These are phyloP conservation scores for Tribolium freemani DNA, from an alignment of 2,888 invertebrate species.

Conservation along the genomic window DNA sequence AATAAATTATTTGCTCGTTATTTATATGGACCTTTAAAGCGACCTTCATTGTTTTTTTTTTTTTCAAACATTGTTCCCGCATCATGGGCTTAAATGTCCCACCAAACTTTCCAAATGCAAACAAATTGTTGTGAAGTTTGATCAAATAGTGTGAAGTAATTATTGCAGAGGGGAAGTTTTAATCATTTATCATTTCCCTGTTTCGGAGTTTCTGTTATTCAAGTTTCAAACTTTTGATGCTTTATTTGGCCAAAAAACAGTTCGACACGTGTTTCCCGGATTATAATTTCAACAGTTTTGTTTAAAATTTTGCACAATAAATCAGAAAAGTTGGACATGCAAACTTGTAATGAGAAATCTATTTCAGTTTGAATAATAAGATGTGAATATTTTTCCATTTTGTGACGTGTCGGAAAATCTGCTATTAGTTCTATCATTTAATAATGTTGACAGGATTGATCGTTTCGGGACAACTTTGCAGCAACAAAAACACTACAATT, in stretches of 20 bases:
- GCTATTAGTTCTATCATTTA: constrained; percentile 18
- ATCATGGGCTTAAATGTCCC: not conserved
- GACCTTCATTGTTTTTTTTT: not conserved
- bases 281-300: not conserved
- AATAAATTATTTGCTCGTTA: constrained; percentile 20
- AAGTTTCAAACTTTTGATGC: constrained; percentile 12
- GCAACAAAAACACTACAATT: not conserved
- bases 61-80: not conserved
- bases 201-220: constrained; percentile 15
- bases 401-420: not conserved
- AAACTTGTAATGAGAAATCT: not conserved
- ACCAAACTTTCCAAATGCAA: constrained; percentile 4
- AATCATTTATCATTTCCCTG: constrained; percentile 22
- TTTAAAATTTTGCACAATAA: not conserved
- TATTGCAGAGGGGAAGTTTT: constrained; percentile 16
- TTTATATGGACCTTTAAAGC: constrained; percentile 12
- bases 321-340: not conserved
- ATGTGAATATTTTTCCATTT: no score
- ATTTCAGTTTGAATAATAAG: not conserved
- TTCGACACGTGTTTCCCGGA: not conserved
- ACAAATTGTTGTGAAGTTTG: constrained; percentile 16
- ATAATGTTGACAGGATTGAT: constrained; percentile 25
- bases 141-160: constrained; percentile 21
- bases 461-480: not conserved
- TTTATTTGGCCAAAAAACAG: not conserved